Conservation (phyloP, 1,140 invertebrate species). For the Heliconius hermathena region DNA sequence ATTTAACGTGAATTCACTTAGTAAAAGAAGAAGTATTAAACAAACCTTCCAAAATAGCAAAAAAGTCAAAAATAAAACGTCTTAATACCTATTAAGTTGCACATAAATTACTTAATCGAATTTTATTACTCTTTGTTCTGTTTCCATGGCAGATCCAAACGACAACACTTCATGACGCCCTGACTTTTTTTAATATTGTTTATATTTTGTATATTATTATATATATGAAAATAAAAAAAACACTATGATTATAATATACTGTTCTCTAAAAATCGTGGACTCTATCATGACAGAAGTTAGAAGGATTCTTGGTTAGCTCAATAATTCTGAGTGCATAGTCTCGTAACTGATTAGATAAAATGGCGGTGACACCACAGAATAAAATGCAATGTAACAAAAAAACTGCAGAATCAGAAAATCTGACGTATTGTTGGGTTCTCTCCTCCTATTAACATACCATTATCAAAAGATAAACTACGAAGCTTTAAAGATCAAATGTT, state of each 20-base stretch:
- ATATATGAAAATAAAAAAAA: background rate
- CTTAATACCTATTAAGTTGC: too few relatives aligned
- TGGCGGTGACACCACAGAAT: background rate
- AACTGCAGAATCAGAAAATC: too few relatives aligned
- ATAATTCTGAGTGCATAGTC: too few relatives aligned
- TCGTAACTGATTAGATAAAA: too few relatives aligned
- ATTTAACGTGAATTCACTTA: too few relatives aligned
- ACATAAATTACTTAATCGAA: too few relatives aligned
- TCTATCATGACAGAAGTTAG: background rate
- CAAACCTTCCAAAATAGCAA: too few relatives aligned
- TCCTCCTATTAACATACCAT: too few relatives aligned
- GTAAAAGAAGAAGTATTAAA: too few relatives aligned
- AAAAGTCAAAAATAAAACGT: too few relatives aligned
- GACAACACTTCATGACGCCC: background rate
- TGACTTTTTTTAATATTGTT: background rate
- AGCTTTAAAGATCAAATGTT: background rate
- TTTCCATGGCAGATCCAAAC: background rate
- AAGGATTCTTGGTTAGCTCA: background rate
- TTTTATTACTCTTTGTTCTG: background rate
- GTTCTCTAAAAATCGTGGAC: background rate
- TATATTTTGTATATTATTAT: background rate
- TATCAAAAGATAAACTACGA: background rate
- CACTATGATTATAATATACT: background rate
- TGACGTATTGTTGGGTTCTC: too few relatives aligned
- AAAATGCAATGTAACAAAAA: background rate